Base-by-base conservation (phyloP, 2,888 invertebrate species). In the Quadriops clusia region DNA sequence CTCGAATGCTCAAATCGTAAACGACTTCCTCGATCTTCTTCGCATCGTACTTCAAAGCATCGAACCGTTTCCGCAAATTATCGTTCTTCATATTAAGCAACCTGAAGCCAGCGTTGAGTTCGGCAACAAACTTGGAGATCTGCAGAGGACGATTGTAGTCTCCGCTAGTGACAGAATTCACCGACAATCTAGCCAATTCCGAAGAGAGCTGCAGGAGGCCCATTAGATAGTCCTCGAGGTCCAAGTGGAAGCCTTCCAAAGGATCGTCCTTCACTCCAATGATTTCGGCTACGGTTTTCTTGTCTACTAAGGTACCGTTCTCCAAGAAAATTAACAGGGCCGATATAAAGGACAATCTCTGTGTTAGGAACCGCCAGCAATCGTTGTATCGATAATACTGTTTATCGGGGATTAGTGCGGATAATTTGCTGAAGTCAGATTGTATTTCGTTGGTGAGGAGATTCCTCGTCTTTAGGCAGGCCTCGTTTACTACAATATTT, bases 11-110 rank as follows among this genome's bases (percentile, higher is more conserved):
- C 21, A 90, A 68, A 51, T 90, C 89, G 48, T 89, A 89, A 1
- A 85, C 86, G 0, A 90, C 82, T 56, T 89, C 87, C 53, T 93
- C 93, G 9, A 91, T 85, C 58, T 91, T 93, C 60, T 91, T 91
- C 12, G 91, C 79, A 51, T 91, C 90, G 51, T 93, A 93, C 42
- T 91, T 84, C 2, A 93, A 63, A 0, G 75, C 79, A 61, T 93
- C 91, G 47, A 82, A 91, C 8, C 83, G 69, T 53, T 89, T 90
- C 29, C 91, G 68, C 3, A 93, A 62, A 4, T 75, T 72, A 53
- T 91, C 91, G 58, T 93, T 94, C 60, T 93, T 93, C 28, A 93
- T 64, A 54, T 90, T 93, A 8, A 94, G 58, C 33, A 91, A 63
- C 51, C 89, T 76, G 55, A 91, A 94, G 0, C 90, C 93, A 3